Conservation (phyloP, 2,113 vertebrate genomes). For the Sceloporus tristichus region DNA sequence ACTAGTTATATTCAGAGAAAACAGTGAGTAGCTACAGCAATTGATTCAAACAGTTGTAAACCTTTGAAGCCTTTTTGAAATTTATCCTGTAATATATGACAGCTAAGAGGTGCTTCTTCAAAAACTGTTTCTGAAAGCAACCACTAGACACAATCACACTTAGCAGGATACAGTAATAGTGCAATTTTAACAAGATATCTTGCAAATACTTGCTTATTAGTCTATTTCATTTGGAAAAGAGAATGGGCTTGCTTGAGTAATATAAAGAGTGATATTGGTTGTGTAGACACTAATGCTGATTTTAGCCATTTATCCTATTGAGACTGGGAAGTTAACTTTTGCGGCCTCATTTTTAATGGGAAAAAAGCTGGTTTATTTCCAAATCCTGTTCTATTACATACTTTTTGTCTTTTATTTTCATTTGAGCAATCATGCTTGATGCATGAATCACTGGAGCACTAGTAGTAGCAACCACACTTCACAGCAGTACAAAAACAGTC, state of each 20-base stretch:
- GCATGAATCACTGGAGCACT: neutral
- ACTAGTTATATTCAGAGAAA: neutral
- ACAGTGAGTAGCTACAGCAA: neutral
- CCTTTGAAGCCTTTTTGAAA: neutral
- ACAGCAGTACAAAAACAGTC: neutral
- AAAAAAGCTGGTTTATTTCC: neutral
- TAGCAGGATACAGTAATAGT: neutral
- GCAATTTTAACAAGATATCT: neutral
- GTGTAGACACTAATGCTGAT: neutral
- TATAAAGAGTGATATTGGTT: neutral
- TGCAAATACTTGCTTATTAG: neutral
- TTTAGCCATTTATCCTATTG: neutral
- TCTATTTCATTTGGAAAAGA: neutral
- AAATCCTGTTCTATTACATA: neutral
- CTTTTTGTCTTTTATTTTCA: neutral
- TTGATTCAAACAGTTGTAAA: neutral
- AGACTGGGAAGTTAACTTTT: neutral
- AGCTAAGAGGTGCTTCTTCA: neutral
- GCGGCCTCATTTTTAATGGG: neutral
- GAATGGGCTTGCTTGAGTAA: neutral
- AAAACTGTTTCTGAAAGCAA: slow-evolving; percentile 1
- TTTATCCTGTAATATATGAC: neutral
- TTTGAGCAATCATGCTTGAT: neutral
- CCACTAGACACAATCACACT: neutral
- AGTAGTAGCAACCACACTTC: neutral